Evolutionary conservation across 2,888 invertebrate genomes (phyloP), one percentile per base, ranked within the genome.

Genomic region (Eilema sororculum): DNA sequence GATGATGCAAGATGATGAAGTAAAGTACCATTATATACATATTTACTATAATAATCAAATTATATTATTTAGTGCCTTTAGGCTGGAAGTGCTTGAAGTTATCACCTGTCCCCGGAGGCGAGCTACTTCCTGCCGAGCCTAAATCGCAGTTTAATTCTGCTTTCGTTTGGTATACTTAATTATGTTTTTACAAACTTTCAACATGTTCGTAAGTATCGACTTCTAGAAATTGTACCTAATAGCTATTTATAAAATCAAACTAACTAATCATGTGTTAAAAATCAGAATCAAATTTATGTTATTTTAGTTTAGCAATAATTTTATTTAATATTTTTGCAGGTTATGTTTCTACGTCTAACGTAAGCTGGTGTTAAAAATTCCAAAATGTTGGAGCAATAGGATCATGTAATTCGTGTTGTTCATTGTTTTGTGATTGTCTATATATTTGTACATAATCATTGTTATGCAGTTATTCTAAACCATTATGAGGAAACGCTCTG

Each of bases 391-490:
- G 22, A 37, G 20, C 57, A 22, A 65, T n/a, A 37, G 57, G 24
- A 57, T 52, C 28, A 52, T 65, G 33, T 41, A 24, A 65, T 33
- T 56, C 0, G 13, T 65, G 33, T 2, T 57, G 4, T n/a, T 37
- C 8, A 22, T 37, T 65, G 57, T 65, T 64, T 41, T 57, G 65
- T 65, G 57, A 33, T 57, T 22, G 33, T 65, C 10, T 57, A 33
- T 30, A 13, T 65, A 22, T 33, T 57, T 65, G 57, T 33, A n/a
- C 10, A 57, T 25, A 25, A 9, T 65, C 16, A 57, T 20, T 37
- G 57, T 65, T 24, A 65, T 65, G 56, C 56, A 56, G 30, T 28
- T 30, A 30, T 30, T 57, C 16, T 33, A 33, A 10, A 37, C 20
- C 12, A 37, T 20, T 57, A 57, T 57, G 57, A 65, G 37, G 10